These are phyloP conservation scores for Upupa epops DNA, from an alignment of 2,113 vertebrate genomes.

Conservation along the genomic window DNA sequence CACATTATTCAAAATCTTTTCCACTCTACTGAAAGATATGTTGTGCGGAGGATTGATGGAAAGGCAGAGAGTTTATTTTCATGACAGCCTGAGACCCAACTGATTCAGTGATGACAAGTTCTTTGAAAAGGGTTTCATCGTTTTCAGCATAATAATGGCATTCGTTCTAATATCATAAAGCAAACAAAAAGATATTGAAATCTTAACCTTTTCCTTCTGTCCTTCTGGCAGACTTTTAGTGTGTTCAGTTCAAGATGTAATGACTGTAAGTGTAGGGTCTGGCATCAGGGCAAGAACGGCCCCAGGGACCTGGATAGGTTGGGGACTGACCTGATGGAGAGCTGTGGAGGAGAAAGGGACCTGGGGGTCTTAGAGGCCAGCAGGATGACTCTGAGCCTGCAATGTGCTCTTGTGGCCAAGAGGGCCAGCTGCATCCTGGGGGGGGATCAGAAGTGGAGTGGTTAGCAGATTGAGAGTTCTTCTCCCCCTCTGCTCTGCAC, in stretches of 20 bases:
- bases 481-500: no score
- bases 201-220: conserved; percentile 36
- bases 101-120: conserved; percentile 42
- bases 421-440: no score
- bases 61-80: conserved; percentile 50
- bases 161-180: conserved; percentile 8
- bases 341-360: no score
- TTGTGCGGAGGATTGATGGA: conserved; percentile 33
- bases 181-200: conserved; percentile 16
- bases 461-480: no score
- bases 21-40: neutral
- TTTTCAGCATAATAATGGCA: conserved; percentile 42
- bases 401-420: no score
- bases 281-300: no score
- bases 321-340: no score
- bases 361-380: no score
- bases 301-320: no score
- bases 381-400: no score
- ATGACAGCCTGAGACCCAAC: neutral
- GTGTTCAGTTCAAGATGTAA: neutral
- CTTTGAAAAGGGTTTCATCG: neutral
- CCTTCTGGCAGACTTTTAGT: neutral
- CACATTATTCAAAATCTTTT: conserved; percentile 50
- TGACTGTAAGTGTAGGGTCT: no score
- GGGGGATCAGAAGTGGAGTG: no score